Conservation (phyloP, 2,888 invertebrate species). For the Seira musarum region DNA sequence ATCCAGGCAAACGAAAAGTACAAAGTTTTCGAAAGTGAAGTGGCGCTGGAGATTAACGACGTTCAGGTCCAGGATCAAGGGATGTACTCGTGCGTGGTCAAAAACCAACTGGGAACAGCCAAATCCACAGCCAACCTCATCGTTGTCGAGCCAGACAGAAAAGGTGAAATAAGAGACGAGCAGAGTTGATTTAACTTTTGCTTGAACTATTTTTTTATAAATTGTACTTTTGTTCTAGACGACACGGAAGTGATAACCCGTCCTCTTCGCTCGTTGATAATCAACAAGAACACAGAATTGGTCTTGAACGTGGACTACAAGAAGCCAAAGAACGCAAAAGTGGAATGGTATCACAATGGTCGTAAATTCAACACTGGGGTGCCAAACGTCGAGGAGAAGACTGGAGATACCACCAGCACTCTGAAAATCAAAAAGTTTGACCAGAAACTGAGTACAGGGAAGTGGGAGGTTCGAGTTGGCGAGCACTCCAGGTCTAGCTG, state of each 20-base stretch:
- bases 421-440: slow-evolving; percentile 80
- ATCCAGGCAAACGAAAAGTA: slow-evolving; percentile 77
- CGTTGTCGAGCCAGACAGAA: slow-evolving; percentile 76
- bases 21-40: slow-evolving; percentile 79
- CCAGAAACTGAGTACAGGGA: slow-evolving; percentile 80
- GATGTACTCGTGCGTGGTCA: slow-evolving; percentile 78
- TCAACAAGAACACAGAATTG: slow-evolving; percentile 68
- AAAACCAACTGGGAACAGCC: slow-evolving; percentile 84
- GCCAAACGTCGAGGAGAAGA: slow-evolving; percentile 76
- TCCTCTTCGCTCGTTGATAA: slow-evolving; percentile 79
- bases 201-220: too few species aligned
- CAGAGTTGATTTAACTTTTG: too few species aligned
- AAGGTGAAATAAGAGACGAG: too few species aligned
- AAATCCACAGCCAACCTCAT: slow-evolving; percentile 82
- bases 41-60: slow-evolving; percentile 80
- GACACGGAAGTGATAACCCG: slow-evolving; percentile 69
- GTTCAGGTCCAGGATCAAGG: slow-evolving; percentile 81
- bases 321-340: slow-evolving; percentile 73
- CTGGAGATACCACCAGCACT: slow-evolving; percentile 77
- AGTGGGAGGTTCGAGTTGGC: slow-evolving; percentile 86
- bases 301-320: slow-evolving; percentile 42
- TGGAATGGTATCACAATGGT: slow-evolving; percentile 90
- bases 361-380: slow-evolving; percentile 78
- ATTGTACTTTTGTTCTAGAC: background rate
- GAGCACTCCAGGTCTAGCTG: slow-evolving; percentile 31